Evolutionary conservation across 2,113 vertebrate genomes (phyloP).

Genomic region (Oceanodroma tethys): DNA sequence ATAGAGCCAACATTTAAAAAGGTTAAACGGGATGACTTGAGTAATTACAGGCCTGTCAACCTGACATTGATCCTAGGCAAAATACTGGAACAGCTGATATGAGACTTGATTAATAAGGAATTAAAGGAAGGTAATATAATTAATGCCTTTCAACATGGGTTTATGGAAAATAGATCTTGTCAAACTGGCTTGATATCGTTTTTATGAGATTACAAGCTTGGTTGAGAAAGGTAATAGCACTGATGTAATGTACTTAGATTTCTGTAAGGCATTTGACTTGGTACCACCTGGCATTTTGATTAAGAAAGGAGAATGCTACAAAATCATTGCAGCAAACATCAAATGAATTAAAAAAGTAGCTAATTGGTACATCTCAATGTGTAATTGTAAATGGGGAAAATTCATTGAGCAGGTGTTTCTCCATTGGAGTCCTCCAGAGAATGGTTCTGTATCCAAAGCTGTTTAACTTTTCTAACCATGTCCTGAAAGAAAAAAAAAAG

Average conservation of each 20-base stretch:
- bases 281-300: conserved; percentile 22
- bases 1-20: conserved; percentile 62
- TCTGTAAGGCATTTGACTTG: conserved; percentile 52
- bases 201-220: conserved; percentile 67
- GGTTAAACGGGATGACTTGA: conserved; percentile 62
- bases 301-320: conserved; percentile 10
- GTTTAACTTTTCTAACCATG: background rate
- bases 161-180: conserved; percentile 68
- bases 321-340: background rate
- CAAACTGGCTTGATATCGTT: conserved; percentile 60
- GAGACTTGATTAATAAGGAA: conserved; percentile 69
- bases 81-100: conserved; percentile 68
- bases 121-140: conserved; percentile 71
- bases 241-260: conserved; percentile 42
- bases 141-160: conserved; percentile 64
- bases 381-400: background rate
- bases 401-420: background rate
- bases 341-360: background rate
- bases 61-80: conserved; percentile 66
- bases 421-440: background rate
- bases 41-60: conserved; percentile 66
- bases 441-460: background rate
- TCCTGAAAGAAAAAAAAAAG: background rate
- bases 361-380: background rate
- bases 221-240: conserved; percentile 59